Percentiles rank a stretch among this genome's conserved stretches.
Conservation (phyloP, 2,113 vertebrate genomes). For the Zosterops lateralis region DNA sequence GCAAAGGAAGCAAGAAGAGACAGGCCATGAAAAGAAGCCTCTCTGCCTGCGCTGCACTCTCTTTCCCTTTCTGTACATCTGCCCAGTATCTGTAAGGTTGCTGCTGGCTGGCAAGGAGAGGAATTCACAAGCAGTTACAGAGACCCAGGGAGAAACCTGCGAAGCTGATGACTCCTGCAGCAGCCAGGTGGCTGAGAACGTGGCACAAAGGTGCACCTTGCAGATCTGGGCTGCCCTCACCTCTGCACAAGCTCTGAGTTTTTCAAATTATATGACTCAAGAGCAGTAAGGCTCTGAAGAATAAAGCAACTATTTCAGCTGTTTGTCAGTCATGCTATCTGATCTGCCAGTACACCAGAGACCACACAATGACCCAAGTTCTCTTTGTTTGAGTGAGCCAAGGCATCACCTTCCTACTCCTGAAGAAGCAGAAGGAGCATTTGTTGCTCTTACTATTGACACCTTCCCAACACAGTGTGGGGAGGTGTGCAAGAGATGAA, state of each 20-base stretch:
- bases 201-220: neutral
- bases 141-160: neutral
- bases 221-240: neutral
- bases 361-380: neutral
- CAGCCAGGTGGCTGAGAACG: neutral
- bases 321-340: neutral
- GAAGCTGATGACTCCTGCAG: neutral
- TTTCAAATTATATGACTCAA: neutral
- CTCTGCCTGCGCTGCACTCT: neutral
- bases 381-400: neutral
- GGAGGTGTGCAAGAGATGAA: neutral
- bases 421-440: neutral
- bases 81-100: neutral
- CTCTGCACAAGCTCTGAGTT: neutral
- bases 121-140: neutral
- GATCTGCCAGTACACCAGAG: neutral
- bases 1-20: neutral
- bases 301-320: neutral
- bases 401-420: neutral
- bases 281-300: neutral
- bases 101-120: accelerated
- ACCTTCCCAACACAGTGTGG: neutral
- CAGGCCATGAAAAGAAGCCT: neutral
- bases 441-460: neutral
- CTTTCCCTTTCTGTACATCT: neutral